Evolutionary conservation across 2,888 invertebrate species (phyloP), one percentile per base, ranked within the genome.

Genomic region (Phrixothrix hirtus): DNA sequence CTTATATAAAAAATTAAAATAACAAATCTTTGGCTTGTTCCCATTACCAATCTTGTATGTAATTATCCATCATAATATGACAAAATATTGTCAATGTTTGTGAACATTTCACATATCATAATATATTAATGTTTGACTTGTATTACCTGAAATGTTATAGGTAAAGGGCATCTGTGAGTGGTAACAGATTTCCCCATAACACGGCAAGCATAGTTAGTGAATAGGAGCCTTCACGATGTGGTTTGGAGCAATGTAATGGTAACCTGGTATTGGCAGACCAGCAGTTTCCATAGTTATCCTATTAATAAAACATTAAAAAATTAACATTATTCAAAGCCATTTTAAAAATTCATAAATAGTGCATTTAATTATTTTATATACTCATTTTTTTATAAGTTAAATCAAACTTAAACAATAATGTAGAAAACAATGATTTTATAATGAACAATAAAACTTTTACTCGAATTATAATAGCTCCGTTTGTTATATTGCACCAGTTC

Each of bases 281-380:
- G 93, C 91, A 48, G 93, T 93, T 83, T 94, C 93, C 91, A 93
- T 91, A 55, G 92, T 90, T 89, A 94, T 92, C 86, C 94, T 94
- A 85, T 57, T 85, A 84, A 77, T 70, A 66, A 73, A 73, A 53
- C 52, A 51, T 25, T 13, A 45, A 42, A 32, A 29, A 9, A 15
- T 41, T 37, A 15, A 26, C 16, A n/a, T 16, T 1, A 30, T 27
- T 13, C 13, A 10, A 15, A 16, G 16, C 15, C 7, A 21, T 17
- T 46, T 25, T n/a, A n/a, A 21, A 30, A 25, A 29, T 48, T 35
- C 48, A 50, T 44, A 35, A 45, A 15, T 35, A 45, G 36, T 45
- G 44, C 44, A 43, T 43, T 43, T 43, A 43, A 31, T n/a, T n/a
- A n/a, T n/a, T n/a, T n/a, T n/a, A n/a, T n/a, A n/a, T n/a, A n/a